phyloP scores from a whole-genome alignment of 2,797 vertebrate species.

The Nyctalus aviator region DNA sequence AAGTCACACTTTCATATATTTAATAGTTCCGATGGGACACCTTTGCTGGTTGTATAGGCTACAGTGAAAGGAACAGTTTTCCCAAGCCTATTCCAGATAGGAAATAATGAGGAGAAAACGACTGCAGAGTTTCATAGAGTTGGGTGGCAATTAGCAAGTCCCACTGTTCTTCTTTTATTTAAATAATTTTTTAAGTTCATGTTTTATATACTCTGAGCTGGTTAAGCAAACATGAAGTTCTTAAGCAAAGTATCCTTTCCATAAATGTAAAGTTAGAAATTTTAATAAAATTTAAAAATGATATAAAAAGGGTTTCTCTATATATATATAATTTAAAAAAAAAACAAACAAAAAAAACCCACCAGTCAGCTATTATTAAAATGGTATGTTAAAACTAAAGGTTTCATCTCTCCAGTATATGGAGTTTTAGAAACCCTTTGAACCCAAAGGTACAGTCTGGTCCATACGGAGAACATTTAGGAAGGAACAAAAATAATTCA shows the following conservation, averaged over 20 bases:
- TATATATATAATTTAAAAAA: background rate
- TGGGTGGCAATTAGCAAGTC: background rate
- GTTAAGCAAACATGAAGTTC: background rate
- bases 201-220: background rate
- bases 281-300: background rate
- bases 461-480: background rate
- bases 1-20: background rate
- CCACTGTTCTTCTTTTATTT: background rate
- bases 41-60: background rate
- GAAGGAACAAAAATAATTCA: background rate
- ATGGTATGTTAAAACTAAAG: background rate
- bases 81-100: background rate
- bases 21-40: background rate
- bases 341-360: too few species aligned
- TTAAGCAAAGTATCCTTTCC: background rate
- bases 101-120: background rate
- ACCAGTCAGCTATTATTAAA: background rate
- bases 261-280: background rate
- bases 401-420: background rate
- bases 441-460: background rate
- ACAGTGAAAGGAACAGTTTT: background rate
- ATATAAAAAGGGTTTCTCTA: background rate
- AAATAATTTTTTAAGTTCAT: slow-evolving; percentile 1
- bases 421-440: background rate
- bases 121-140: background rate